Evolutionary conservation across 2,113 vertebrate genomes (phyloP).

Genomic region (Nothobranchius kuhntae): DNA sequence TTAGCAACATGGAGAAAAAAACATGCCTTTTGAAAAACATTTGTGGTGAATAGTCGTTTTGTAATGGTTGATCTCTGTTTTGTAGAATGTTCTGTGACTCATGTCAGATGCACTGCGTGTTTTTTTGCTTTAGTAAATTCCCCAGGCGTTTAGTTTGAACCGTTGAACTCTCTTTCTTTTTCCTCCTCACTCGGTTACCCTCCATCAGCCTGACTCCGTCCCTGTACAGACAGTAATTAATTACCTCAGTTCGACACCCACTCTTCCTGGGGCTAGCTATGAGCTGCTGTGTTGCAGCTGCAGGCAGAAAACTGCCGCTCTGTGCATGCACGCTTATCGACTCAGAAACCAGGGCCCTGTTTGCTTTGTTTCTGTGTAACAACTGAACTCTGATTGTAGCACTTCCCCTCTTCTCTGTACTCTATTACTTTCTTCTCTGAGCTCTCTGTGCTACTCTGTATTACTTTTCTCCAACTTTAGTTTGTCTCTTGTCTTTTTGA

Average conservation of each 20-base stretch:
- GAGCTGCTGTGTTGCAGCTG: slow-evolving; percentile 17
- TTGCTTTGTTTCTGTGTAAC: slow-evolving; percentile 3
- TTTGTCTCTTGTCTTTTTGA: background rate
- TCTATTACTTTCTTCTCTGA: slow-evolving; percentile 1
- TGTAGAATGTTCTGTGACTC: background rate
- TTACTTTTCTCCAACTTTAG: slow-evolving; percentile 8
- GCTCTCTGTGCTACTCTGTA: too few relatives aligned
- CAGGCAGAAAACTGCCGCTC: background rate
- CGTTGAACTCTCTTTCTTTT: too few relatives aligned
- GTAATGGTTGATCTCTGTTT: background rate
- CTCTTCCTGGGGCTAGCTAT: slow-evolving; percentile 15
- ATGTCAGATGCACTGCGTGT: background rate
- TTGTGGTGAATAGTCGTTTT: background rate
- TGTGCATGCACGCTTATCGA: slow-evolving; percentile 4
- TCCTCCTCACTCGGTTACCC: background rate
- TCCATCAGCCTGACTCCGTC: slow-evolving; percentile 13
- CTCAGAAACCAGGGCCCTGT: background rate
- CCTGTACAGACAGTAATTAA: slow-evolving; percentile 9
- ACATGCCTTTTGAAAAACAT: background rate
- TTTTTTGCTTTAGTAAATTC: background rate
- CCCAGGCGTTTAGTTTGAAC: too few relatives aligned
- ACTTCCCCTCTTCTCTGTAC: slow-evolving; percentile 14
- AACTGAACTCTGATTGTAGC: slow-evolving; percentile 21
- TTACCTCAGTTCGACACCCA: slow-evolving; percentile 31
- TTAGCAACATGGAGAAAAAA: too few relatives aligned